Conservation (phyloP, 2,797 vertebrate genomes). For the Heterohyrax brucei region DNA sequence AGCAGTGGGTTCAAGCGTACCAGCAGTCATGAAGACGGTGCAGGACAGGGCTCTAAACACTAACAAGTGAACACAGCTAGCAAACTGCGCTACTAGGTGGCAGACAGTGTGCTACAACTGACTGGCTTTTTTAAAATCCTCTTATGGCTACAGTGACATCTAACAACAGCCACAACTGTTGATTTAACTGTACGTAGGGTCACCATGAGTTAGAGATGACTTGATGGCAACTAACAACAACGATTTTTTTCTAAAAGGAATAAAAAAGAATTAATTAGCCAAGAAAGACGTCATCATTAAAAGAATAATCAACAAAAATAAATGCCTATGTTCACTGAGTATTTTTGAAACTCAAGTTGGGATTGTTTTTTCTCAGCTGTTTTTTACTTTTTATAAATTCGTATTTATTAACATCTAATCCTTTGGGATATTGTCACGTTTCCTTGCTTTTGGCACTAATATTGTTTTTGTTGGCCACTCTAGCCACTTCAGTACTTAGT, state of each 20-base stretch:
- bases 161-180: too few species aligned
- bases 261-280: neutral
- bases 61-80: too few species aligned
- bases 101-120: too few species aligned
- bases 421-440: neutral
- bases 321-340: neutral
- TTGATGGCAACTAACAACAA: neutral
- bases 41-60: neutral
- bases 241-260: neutral
- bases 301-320: neutral
- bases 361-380: neutral
- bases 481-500: neutral
- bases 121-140: too few species aligned
- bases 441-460: neutral
- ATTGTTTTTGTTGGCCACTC: neutral
- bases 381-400: constrained; percentile 14
- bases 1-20: neutral
- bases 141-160: too few species aligned
- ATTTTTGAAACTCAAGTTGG: constrained; percentile 18
- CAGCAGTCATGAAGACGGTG: neutral
- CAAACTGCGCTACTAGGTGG: too few species aligned
- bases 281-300: neutral
- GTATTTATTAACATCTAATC: neutral
- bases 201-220: neutral
- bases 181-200: too few species aligned